Evolutionary conservation across 1,140 invertebrate species (phyloP).

Genomic region (Physella acuta): DNA sequence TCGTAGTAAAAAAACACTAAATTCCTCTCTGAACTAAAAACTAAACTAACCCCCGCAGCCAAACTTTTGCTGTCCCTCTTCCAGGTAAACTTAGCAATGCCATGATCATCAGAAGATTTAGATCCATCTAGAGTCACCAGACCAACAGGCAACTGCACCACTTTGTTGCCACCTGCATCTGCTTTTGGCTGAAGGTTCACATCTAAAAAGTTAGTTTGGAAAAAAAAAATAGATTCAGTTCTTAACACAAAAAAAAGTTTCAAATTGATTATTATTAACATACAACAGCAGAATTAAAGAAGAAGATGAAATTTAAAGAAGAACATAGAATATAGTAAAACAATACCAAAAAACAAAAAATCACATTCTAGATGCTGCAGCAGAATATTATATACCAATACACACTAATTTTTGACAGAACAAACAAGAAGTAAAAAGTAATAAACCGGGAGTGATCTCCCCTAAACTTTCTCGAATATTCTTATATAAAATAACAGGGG

Average conservation of each 20-base stretch:
- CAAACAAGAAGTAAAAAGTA: too few relatives aligned
- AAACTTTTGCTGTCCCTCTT: slow-evolving; percentile 76
- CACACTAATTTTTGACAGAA: too few relatives aligned
- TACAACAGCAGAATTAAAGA: neutral
- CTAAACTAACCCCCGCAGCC: slow-evolving; percentile 79
- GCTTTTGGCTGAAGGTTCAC: slow-evolving; percentile 86
- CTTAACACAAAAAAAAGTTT: neutral
- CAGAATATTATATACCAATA: too few relatives aligned
- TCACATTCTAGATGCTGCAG: too few relatives aligned
- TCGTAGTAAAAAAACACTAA: too few relatives aligned
- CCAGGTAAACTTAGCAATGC: slow-evolving; percentile 84
- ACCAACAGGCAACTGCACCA: slow-evolving; percentile 73
- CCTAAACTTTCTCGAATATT: too few relatives aligned
- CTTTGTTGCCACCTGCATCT: slow-evolving; percentile 73
- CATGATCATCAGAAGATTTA: slow-evolving; percentile 82
- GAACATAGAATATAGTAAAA: neutral
- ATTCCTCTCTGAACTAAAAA: too few relatives aligned
- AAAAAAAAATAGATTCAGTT: too few relatives aligned
- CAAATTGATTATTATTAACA: neutral
- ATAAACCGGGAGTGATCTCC: too few relatives aligned
- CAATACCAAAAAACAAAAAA: neutral
- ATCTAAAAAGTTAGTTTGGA: slow-evolving; percentile 68
- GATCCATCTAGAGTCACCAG: slow-evolving; percentile 83
- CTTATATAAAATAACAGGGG: too few relatives aligned
- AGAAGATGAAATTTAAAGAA: neutral